Conservation (phyloP, 2,888 invertebrate genomes). For the Himalopsyche anomala region DNA sequence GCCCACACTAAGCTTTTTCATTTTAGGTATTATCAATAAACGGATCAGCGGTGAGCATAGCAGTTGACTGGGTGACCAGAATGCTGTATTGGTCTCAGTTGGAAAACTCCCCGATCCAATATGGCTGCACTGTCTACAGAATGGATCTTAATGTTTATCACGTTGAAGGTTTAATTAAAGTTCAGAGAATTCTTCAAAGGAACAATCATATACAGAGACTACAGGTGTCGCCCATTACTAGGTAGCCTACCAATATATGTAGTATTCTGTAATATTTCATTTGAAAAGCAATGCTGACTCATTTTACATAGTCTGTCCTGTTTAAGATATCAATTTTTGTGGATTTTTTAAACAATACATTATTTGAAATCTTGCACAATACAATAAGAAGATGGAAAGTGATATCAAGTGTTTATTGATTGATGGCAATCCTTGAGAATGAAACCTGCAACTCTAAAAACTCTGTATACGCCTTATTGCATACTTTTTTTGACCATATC, state of each 20-base stretch:
- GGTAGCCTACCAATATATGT: slow-evolving; percentile 70
- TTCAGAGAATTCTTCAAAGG: slow-evolving; percentile 76
- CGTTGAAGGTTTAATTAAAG: slow-evolving; percentile 74
- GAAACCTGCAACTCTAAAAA: no score
- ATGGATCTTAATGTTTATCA: slow-evolving; percentile 81
- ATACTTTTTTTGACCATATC: no score
- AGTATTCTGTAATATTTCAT: background rate
- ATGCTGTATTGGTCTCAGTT: slow-evolving; percentile 89
- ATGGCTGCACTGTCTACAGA: slow-evolving; percentile 79
- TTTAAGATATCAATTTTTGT: no score
- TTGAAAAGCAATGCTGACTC: background rate
- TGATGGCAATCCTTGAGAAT: no score
- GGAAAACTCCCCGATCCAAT: slow-evolving; percentile 72
- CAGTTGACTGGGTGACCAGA: slow-evolving; percentile 92
- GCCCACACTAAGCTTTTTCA: background rate
- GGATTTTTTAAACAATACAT: no score
- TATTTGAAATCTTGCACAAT: no score
- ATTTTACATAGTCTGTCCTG: no score
- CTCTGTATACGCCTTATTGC: no score
- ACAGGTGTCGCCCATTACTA: slow-evolving; percentile 85
- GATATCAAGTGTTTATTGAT: no score
- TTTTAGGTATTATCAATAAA: slow-evolving; percentile 73
- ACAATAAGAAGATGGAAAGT: no score
- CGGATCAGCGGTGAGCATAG: slow-evolving; percentile 79
- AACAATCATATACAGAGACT: slow-evolving; percentile 80